phyloP scores from a whole-genome alignment of 2,113 vertebrate species.

The Mastomys coucha region DNA sequence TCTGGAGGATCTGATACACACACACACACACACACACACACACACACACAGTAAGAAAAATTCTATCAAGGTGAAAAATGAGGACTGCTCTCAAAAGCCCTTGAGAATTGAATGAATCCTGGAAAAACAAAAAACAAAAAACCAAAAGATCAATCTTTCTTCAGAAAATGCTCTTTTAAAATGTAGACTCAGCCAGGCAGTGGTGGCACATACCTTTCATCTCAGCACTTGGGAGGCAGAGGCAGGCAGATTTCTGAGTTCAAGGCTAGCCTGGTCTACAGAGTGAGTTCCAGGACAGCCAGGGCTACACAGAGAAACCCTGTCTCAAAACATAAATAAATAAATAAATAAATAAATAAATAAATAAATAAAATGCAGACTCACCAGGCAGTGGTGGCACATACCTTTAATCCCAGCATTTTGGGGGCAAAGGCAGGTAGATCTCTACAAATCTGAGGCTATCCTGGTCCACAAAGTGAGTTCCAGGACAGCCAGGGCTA shows the following conservation, averaged over 20 bases:
- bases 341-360: too few relatives aligned
- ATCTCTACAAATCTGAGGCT: not conserved
- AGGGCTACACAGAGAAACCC: too few relatives aligned
- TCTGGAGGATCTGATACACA: not conserved
- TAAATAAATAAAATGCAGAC: conserved; percentile 21
- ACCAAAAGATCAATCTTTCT: not conserved
- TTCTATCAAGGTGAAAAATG: conserved; percentile 1
- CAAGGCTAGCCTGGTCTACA: not conserved
- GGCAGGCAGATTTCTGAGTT: not conserved
- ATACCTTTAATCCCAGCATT: not conserved
- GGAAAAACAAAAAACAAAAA: not conserved
- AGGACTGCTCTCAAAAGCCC: not conserved
- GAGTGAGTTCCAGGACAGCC: not conserved
- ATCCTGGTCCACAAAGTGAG: not conserved
- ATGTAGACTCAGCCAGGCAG: not conserved
- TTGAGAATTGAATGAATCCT: not conserved
- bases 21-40: not conserved
- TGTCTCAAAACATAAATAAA: too few relatives aligned
- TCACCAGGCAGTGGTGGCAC: not conserved
- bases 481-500: not conserved
- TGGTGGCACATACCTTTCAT: not conserved
- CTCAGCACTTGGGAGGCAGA: not conserved
- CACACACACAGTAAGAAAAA: not conserved
- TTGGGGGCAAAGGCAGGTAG: not conserved
- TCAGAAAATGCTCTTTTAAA: conserved; percentile 40